phyloP scores from a whole-genome alignment of 2,797 vertebrate species.

The Apogon talboti region DNA sequence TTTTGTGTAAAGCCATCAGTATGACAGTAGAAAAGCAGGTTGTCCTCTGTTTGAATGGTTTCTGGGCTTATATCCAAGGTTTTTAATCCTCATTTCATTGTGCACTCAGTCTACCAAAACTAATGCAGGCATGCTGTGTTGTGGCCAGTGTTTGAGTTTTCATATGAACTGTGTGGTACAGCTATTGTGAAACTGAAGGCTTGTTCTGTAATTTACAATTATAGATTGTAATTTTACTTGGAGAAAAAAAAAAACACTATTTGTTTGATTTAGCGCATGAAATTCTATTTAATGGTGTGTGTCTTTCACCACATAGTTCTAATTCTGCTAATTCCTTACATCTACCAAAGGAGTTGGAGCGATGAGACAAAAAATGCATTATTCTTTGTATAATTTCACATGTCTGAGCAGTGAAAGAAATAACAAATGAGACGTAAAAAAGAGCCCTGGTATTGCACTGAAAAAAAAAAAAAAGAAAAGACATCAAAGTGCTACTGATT shows the following conservation, averaged over 20 bases:
- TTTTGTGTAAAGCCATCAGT: conserved; percentile 35
- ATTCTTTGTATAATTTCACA: conserved; percentile 15
- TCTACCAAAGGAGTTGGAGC: neutral
- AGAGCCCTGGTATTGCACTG: neutral
- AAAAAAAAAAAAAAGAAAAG: neutral
- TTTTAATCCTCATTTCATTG: conserved; percentile 81
- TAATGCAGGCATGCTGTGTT: conserved; percentile 71
- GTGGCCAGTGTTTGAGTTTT: conserved; percentile 51
- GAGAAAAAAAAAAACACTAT: neutral
- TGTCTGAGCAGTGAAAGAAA: conserved; percentile 24
- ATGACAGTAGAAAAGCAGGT: conserved; percentile 58
- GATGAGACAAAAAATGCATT: neutral
- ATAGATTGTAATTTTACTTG: neutral
- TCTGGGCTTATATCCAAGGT: conserved; percentile 75
- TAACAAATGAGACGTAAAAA: neutral
- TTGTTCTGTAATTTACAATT: neutral
- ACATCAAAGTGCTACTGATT: neutral
- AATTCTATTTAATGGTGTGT: no score
- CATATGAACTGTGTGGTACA: conserved; percentile 53
- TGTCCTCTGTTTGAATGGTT: conserved; percentile 66
- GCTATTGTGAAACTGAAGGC: conserved; percentile 21
- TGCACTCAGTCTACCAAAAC: conserved; percentile 74
- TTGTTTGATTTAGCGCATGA: no score
- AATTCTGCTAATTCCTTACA: neutral
- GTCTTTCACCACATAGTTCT: neutral